These are phyloP conservation scores for Tethea ocularis DNA, from an alignment of 2,888 invertebrate genomes.

Conservation along the genomic window DNA sequence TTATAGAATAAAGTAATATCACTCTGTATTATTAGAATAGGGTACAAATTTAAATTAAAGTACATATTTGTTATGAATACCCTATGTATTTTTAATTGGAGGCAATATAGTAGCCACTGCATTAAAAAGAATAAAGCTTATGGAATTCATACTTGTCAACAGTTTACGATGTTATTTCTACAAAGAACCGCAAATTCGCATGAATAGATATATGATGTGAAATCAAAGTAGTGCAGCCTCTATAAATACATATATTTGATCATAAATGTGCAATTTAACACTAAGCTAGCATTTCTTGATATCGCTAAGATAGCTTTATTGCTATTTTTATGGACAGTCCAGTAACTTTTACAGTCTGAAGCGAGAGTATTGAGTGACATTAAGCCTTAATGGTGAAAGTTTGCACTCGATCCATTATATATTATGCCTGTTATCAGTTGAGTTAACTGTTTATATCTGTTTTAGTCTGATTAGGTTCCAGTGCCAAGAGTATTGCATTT, in stretches of 20 bases:
- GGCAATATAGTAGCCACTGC: too few species aligned
- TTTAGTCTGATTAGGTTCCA: neutral
- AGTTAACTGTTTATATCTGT: neutral
- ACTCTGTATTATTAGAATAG: too few species aligned
- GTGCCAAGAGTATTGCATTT: too few species aligned
- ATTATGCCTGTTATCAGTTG: constrained; percentile 26
- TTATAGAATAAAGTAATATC: too few species aligned
- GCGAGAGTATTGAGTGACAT: constrained; percentile 40
- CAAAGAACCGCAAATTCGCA: too few species aligned
- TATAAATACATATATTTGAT: constrained; percentile 31
- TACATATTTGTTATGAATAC: too few species aligned
- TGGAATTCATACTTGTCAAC: too few species aligned
- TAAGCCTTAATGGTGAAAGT: constrained; percentile 51
- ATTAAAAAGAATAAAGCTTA: too few species aligned
- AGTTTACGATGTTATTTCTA: too few species aligned
- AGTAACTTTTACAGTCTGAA: constrained; percentile 49
- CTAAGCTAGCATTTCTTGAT: constrained; percentile 34
- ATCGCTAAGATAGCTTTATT: constrained; percentile 55
- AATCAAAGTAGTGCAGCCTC: neutral
- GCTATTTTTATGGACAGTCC: constrained; percentile 53
- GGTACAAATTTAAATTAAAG: too few species aligned
- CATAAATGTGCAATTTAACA: constrained; percentile 45
- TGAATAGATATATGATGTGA: too few species aligned
- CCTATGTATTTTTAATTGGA: too few species aligned
- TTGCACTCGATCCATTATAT: constrained; percentile 26